Conservation (phyloP, 2,888 invertebrate species). For the Steinernema carpocapsae region DNA sequence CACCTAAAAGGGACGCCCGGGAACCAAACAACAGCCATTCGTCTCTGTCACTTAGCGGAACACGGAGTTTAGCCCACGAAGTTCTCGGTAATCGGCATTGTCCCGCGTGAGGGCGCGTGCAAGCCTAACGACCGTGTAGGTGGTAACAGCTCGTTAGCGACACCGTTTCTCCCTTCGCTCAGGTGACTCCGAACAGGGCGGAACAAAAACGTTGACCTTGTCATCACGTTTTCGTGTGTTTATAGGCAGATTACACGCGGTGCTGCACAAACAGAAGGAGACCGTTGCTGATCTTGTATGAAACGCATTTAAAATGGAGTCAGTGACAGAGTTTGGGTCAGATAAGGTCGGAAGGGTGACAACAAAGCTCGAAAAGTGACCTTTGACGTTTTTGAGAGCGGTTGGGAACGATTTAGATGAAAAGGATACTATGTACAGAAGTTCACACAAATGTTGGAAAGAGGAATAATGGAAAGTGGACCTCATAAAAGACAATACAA, state of each 20-base stretch:
- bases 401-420: too few species aligned
- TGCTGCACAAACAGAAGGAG: not conserved
- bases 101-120: not conserved
- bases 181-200: not conserved
- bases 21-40: not conserved
- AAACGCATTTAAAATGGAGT: not conserved
- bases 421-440: too few species aligned
- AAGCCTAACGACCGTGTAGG: not conserved
- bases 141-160: slow-evolving; percentile 21
- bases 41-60: slow-evolving; percentile 11
- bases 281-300: not conserved
- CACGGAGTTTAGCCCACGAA: not conserved
- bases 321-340: not conserved
- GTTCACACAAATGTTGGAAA: too few species aligned
- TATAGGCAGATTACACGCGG: not conserved
- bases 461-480: too few species aligned
- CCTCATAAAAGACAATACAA: too few species aligned
- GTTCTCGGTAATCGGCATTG: not conserved
- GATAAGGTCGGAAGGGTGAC: not conserved
- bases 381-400: too few species aligned
- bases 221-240: not conserved
- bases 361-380: too few species aligned
- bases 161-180: not conserved
- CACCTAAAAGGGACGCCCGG: not conserved
- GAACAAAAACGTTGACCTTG: slow-evolving; percentile 29